These are phyloP conservation scores for Synergus umbraculus DNA, from an alignment of 2,888 invertebrate species.

Conservation along the genomic window DNA sequence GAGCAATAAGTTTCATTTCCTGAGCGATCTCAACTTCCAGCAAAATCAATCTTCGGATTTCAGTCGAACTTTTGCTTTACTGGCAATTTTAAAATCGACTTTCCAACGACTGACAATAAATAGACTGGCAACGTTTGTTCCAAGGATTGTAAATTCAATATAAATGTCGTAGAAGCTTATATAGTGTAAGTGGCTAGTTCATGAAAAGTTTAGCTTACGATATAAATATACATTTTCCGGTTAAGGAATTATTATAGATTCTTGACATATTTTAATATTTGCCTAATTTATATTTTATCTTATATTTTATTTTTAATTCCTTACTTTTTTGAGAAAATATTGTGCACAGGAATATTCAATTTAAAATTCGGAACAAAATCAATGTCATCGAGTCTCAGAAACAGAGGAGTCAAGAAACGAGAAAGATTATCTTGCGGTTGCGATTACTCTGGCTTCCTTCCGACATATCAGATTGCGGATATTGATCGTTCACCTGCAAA, in stretches of 20 bases:
- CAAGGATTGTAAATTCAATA: neutral
- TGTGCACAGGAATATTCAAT: neutral
- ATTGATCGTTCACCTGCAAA: conserved; percentile 48
- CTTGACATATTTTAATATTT: neutral
- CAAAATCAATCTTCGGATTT: conserved; percentile 12
- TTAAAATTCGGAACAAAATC: neutral
- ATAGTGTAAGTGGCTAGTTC: neutral
- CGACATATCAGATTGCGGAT: conserved; percentile 70
- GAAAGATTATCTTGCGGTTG: conserved; percentile 73
- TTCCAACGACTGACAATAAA: neutral
- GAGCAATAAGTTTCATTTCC: conserved; percentile 19
- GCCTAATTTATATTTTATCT: neutral
- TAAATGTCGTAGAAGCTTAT: neutral
- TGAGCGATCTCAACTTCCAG: neutral
- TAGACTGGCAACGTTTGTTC: neutral
- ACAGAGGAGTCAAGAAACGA: conserved; percentile 64
- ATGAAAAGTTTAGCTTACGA: neutral
- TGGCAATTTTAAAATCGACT: neutral
- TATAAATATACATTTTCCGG: no score
- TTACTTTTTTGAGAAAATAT: no score
- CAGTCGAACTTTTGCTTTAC: neutral
- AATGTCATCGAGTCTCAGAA: conserved; percentile 8
- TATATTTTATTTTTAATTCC: no score
- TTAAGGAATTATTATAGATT: neutral
- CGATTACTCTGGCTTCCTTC: conserved; percentile 74